Evolutionary conservation across 2,797 vertebrate species (phyloP).

Genomic region (Eleutherodactylus coqui): DNA sequence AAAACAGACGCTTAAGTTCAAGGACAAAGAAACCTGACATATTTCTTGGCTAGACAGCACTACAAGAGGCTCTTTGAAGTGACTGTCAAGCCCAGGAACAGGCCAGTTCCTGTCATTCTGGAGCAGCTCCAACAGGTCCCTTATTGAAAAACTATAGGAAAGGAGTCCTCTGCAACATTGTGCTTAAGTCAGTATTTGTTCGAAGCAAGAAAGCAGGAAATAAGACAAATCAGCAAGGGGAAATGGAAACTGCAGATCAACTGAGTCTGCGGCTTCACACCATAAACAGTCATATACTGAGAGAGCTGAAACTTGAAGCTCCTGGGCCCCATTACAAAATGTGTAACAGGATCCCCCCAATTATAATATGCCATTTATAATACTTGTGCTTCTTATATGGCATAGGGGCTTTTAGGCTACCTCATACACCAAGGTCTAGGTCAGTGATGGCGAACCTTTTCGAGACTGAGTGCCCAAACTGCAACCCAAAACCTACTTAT

Average conservation of each 20-base stretch:
- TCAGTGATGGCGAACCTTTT: too few relatives aligned
- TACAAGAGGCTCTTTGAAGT: constrained; percentile 11
- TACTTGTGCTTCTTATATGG: too few relatives aligned
- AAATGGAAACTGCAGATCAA: constrained; percentile 1
- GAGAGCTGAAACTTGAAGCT: not conserved
- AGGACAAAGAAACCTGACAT: not conserved
- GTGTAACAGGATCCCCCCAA: too few relatives aligned
- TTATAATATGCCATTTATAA: too few relatives aligned
- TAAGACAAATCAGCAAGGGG: not conserved
- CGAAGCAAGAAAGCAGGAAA: constrained; percentile 30
- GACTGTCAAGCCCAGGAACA: constrained; percentile 16
- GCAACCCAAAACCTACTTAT: too few relatives aligned
- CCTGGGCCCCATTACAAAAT: not conserved
- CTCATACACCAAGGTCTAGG: too few relatives aligned
- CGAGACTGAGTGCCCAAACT: too few relatives aligned
- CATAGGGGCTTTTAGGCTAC: too few relatives aligned
- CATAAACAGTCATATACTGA: not conserved
- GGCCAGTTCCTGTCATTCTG: constrained; percentile 32
- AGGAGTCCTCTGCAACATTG: constrained; percentile 18
- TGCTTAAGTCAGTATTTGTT: constrained; percentile 15
- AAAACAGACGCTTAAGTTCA: not conserved
- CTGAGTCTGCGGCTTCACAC: not conserved
- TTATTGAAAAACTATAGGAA: constrained; percentile 19
- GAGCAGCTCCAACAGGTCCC: constrained; percentile 12
- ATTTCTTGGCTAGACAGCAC: not conserved